phyloP scores from a whole-genome alignment of 2,888 invertebrate species.

The Phalangium opilio region DNA sequence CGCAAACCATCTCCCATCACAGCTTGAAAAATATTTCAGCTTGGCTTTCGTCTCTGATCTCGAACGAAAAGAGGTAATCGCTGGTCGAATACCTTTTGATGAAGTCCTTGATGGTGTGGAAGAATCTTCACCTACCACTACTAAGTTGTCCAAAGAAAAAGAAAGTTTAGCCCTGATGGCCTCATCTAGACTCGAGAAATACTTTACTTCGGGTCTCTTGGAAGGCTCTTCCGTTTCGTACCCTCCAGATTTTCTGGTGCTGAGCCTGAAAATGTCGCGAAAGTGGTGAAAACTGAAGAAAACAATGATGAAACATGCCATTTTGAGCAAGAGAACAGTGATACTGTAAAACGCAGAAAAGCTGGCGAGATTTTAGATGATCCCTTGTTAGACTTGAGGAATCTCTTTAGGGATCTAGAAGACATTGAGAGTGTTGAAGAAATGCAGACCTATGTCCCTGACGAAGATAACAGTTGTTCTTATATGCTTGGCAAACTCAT shows the following conservation, averaged over 20 bases:
- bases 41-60: conserved; percentile 61
- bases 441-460: no score
- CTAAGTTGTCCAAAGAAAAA: conserved; percentile 73
- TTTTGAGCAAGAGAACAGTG: conserved; percentile 46
- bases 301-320: conserved; percentile 4
- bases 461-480: no score
- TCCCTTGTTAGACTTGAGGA: no score
- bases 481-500: no score
- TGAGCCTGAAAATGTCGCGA: conserved; percentile 1
- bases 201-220: conserved; percentile 40
- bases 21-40: conserved; percentile 79
- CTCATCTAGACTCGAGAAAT: conserved; percentile 71
- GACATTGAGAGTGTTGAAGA: no score
- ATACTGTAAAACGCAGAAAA: conserved; percentile 69
- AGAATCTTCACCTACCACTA: conserved; percentile 45
- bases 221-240: conserved; percentile 13
- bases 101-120: not conserved
- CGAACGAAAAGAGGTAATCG: conserved; percentile 1
- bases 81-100: conserved; percentile 5
- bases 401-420: no score
- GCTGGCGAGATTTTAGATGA: conserved; percentile 35
- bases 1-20: conserved; percentile 42
- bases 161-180: conserved; percentile 48
- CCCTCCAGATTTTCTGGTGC: conserved; percentile 10
- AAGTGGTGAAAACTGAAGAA: conserved; percentile 7